Conservation (phyloP, 1,140 invertebrate genomes). For the Aphaenogaster rudis region DNA sequence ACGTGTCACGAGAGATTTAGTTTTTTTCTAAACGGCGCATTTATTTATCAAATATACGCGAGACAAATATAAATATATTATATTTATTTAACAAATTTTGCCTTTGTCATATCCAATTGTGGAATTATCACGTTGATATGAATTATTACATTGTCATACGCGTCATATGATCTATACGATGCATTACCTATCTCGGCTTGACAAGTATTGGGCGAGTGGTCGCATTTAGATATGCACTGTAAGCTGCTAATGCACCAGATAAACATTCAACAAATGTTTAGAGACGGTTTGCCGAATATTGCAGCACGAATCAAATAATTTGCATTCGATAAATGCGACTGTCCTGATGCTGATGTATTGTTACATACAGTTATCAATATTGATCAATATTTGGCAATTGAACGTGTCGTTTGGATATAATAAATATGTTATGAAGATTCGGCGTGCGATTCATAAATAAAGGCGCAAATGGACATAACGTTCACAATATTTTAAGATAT, state of each 20-base stretch:
- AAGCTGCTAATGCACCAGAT: slow-evolving; percentile 65
- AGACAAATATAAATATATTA: slow-evolving; percentile 16
- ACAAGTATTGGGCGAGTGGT: slow-evolving; percentile 52
- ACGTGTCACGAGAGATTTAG: neutral
- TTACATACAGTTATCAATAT: slow-evolving; percentile 61
- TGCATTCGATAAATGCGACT: slow-evolving; percentile 59
- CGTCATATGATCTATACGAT: slow-evolving; percentile 59
- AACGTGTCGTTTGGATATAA: slow-evolving; percentile 29
- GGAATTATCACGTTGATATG: slow-evolving; percentile 55
- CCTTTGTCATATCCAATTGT: slow-evolving; percentile 48
- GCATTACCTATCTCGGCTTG: slow-evolving; percentile 63
- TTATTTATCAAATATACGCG: slow-evolving; percentile 23
- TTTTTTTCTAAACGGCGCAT: neutral
- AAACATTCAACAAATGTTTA: slow-evolving; percentile 66
- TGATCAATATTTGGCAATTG: slow-evolving; percentile 61
- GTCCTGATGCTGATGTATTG: slow-evolving; percentile 55
- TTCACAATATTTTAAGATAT: slow-evolving; percentile 23
- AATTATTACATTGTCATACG: slow-evolving; percentile 60
- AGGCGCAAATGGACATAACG: slow-evolving; percentile 20
- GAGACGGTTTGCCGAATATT: slow-evolving; percentile 65
- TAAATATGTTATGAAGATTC: slow-evolving; percentile 57
- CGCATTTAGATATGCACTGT: slow-evolving; percentile 64
- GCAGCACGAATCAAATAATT: slow-evolving; percentile 63
- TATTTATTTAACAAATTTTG: slow-evolving; percentile 51
- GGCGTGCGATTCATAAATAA: slow-evolving; percentile 44